Evolutionary conservation across 2,888 invertebrate genomes (phyloP).

Genomic region (Labia minor): DNA sequence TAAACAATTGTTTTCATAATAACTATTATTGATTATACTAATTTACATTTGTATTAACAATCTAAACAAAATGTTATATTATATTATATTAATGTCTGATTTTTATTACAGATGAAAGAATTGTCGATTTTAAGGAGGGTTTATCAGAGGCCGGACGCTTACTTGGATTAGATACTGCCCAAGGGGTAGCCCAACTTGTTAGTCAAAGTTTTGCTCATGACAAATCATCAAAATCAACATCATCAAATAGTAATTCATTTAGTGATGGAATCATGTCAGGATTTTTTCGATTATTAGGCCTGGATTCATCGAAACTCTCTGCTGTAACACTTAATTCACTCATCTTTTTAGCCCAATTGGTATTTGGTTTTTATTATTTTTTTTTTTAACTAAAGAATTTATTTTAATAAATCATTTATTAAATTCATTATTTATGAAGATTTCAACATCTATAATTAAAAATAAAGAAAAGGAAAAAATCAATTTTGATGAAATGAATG

Average conservation of each 20-base stretch:
- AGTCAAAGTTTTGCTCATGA: constrained; percentile 22
- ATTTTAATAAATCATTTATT: too few relatives aligned
- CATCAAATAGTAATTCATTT: neutral
- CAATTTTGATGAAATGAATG: neutral
- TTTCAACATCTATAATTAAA: constrained; percentile 44
- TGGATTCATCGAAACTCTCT: constrained; percentile 64
- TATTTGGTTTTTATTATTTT: too few relatives aligned
- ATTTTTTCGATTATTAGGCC: constrained; percentile 58
- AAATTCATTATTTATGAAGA: too few relatives aligned
- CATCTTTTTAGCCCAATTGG: constrained; percentile 74
- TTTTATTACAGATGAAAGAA: constrained; percentile 30
- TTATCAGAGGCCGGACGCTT: constrained; percentile 41
- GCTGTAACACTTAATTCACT: constrained; percentile 74
- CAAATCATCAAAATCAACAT: neutral
- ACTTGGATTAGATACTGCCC: constrained; percentile 39
- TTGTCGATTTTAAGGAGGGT: constrained; percentile 38
- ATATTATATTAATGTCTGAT: too few relatives aligned
- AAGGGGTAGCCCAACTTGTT: constrained; percentile 32
- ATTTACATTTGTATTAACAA: too few relatives aligned
- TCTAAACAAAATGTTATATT: too few relatives aligned
- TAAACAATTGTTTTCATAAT: too few relatives aligned
- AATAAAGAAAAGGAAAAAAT: neutral
- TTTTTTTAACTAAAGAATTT: too few relatives aligned
- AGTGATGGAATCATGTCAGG: constrained; percentile 29
- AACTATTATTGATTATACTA: too few relatives aligned